A percentile compares a stretch with the other conserved stretches of the same genome.
Evolutionary conservation across 2,797 vertebrate genomes (phyloP).

Genomic region (Sorex maritimensis): DNA sequence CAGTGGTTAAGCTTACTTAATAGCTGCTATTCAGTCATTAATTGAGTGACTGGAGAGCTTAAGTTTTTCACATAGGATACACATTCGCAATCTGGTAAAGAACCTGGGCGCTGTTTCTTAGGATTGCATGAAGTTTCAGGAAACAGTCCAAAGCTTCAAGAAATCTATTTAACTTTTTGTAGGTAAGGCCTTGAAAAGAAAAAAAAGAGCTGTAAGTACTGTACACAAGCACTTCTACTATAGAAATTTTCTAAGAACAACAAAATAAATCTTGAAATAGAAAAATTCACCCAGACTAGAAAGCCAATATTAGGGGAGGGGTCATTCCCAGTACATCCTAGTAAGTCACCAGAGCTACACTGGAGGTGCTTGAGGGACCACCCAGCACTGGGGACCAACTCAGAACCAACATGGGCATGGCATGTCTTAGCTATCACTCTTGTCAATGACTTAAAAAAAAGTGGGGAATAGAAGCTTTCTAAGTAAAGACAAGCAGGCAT

Average conservation of each 20-base stretch:
- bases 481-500: too few relatives aligned
- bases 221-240: not conserved
- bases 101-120: slow-evolving; percentile 96
- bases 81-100: slow-evolving; percentile 96
- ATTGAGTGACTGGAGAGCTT: slow-evolving; percentile 49
- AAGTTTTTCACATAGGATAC: slow-evolving; percentile 93
- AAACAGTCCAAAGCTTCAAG: slow-evolving; percentile 98
- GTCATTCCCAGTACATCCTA: too few relatives aligned
- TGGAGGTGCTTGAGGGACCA: too few relatives aligned
- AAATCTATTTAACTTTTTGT: slow-evolving; percentile 94
- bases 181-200: slow-evolving; percentile 93
- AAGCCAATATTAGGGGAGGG: too few relatives aligned
- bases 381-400: too few relatives aligned
- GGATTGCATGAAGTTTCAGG: slow-evolving; percentile 97
- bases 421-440: too few relatives aligned
- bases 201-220: slow-evolving; percentile 16
- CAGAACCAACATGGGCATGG: too few relatives aligned
- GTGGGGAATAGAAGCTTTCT: too few relatives aligned
- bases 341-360: too few relatives aligned
- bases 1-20: slow-evolving; percentile 49
- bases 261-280: slow-evolving; percentile 44
- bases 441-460: too few relatives aligned
- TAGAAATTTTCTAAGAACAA: slow-evolving; percentile 35
- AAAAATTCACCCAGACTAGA: too few relatives aligned
- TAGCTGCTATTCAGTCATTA: not conserved